Conservation (phyloP, 2,113 vertebrate species). For the Neofelis nebulosa region DNA sequence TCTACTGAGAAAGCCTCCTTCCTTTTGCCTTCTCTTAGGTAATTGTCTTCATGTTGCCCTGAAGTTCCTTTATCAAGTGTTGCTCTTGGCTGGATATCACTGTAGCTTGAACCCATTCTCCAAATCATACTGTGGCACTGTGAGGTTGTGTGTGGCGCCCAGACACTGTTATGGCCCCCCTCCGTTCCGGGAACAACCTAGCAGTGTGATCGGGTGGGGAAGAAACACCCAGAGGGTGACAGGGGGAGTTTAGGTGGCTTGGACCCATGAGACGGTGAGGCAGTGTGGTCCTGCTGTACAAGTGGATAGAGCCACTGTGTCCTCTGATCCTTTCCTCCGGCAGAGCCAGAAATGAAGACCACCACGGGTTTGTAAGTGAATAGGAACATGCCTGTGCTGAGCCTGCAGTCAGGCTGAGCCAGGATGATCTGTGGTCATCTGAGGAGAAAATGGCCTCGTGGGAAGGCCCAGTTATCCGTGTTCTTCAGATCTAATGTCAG, state of each 20-base stretch:
- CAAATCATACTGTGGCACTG: background rate
- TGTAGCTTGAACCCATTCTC: background rate
- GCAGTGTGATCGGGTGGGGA: background rate
- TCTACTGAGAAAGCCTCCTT: background rate
- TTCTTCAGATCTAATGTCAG: background rate
- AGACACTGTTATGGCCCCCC: background rate
- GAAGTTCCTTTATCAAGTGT: background rate
- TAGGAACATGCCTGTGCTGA: background rate
- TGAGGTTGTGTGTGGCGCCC: background rate
- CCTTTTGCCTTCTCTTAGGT: background rate
- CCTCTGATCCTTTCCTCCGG: background rate
- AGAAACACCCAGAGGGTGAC: background rate
- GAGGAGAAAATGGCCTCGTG: background rate
- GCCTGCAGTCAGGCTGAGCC: background rate
- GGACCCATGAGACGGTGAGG: background rate
- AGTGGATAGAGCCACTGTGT: background rate
- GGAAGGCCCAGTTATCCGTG: background rate
- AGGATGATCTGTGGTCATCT: background rate
- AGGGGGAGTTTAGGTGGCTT: background rate
- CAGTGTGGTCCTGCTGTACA: background rate
- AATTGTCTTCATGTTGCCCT: background rate
- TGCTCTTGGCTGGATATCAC: background rate
- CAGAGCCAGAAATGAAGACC: background rate
- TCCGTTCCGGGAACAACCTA: background rate
- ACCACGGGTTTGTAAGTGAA: background rate